Percentiles rank a stretch among this genome's conserved stretches.
Conservation (phyloP, 1,140 invertebrate genomes). For the Antheraea pernyi region DNA sequence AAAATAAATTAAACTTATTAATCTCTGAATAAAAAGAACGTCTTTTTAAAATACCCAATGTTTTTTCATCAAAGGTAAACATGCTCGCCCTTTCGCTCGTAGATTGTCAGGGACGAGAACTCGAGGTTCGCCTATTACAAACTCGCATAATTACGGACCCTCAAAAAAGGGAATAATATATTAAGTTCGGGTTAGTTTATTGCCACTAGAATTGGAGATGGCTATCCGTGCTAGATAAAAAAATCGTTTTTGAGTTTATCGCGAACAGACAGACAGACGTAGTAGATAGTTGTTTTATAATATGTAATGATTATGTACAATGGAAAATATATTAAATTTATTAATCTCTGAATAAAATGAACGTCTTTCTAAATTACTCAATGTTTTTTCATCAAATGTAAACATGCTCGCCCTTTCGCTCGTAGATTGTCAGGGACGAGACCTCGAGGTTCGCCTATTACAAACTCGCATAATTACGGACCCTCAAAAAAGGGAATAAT, state of each 20-base stretch:
- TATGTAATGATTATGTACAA: no score
- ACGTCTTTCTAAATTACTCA: no score
- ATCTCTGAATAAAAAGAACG: no score
- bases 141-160: constrained; percentile 14
- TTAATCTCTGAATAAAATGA: no score
- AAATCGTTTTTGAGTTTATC: no score
- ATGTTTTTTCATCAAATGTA: not conserved
- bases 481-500: constrained; percentile 3
- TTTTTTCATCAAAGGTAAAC: not conserved
- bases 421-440: not conserved
- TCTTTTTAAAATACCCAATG: no score
- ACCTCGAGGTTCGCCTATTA: constrained; percentile 6
- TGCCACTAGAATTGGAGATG: not conserved
- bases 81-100: not conserved
- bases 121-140: constrained; percentile 8
- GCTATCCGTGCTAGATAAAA: no score
- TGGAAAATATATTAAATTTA: no score
- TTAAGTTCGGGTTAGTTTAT: constrained; percentile 9
- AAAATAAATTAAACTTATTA: no score
- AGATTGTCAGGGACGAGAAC: constrained; percentile 4
- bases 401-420: constrained; percentile 6
- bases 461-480: constrained; percentile 15
- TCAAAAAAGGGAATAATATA: constrained; percentile 5
- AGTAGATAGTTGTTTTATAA: no score
- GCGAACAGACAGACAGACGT: no score